These are phyloP conservation scores for Carassius gibelio DNA, from an alignment of 2,113 vertebrate genomes.

Conservation along the genomic window DNA sequence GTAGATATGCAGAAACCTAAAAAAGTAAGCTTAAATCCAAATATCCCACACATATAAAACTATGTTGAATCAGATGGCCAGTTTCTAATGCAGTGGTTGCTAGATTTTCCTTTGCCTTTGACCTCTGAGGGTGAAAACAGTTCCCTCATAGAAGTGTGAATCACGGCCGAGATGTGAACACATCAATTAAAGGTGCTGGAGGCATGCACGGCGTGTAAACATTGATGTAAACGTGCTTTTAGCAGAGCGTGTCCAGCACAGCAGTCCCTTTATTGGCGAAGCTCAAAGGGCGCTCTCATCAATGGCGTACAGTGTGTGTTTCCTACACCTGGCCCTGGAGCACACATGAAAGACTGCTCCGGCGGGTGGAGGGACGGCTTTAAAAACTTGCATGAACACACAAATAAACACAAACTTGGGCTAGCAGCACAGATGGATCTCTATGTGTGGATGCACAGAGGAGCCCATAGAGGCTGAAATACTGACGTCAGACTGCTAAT, in stretches of 20 bases:
- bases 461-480: conserved; percentile 26
- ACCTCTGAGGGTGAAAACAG: conserved; percentile 5
- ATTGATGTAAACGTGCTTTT: conserved; percentile 50
- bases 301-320: conserved; percentile 57
- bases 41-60: neutral
- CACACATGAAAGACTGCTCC: conserved; percentile 52
- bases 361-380: neutral
- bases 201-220: conserved; percentile 48
- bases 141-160: conserved; percentile 45
- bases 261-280: conserved; percentile 51
- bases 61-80: neutral
- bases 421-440: conserved; percentile 39
- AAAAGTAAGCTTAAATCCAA: neutral
- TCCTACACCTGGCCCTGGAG: conserved; percentile 62
- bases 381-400: conserved; percentile 23
- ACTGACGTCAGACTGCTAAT: conserved; percentile 28
- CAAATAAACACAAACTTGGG: conserved; percentile 16
- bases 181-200: conserved; percentile 42
- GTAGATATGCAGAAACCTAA: neutral
- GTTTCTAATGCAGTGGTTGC: neutral
- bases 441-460: conserved; percentile 39
- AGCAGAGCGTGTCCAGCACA: conserved; percentile 49
- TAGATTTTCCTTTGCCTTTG: neutral
- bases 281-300: conserved; percentile 55
- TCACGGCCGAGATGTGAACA: conserved; percentile 32